Percentiles rank a stretch among this genome's conserved stretches.
Conservation (phyloP, 1,140 invertebrate species). For the Cyrtorhinus lividipennis region DNA sequence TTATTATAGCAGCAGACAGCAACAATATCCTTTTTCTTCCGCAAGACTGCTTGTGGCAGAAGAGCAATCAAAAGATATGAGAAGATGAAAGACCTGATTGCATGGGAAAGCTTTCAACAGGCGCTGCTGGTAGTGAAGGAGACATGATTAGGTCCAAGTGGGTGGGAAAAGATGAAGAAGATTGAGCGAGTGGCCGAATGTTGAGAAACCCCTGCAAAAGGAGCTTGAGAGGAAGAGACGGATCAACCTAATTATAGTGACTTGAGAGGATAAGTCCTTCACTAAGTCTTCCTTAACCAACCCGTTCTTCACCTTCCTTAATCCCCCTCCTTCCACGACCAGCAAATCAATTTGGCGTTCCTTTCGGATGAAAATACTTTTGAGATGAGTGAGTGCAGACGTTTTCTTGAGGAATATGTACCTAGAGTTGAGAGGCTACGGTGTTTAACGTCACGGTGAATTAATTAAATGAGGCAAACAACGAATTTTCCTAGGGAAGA, state of each 20-base stretch:
- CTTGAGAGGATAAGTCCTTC: background rate
- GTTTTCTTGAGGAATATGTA: too few species aligned
- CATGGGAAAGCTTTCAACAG: background rate
- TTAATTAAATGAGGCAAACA: too few species aligned
- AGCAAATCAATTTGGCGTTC: background rate
- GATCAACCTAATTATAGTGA: slow-evolving; percentile 8
- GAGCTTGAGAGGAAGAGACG: background rate
- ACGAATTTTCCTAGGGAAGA: too few species aligned
- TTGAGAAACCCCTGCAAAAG: background rate
- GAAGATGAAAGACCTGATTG: background rate
- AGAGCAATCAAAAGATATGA: background rate
- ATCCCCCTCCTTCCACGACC: background rate
- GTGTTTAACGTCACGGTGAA: too few species aligned
- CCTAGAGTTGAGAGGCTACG: too few species aligned
- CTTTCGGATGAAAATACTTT: background rate
- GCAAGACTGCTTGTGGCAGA: background rate
- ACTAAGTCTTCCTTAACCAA: background rate
- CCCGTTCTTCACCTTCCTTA: too few species aligned
- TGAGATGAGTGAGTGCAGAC: too few species aligned
- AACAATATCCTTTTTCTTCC: too few species aligned
- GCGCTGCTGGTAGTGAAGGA: background rate
- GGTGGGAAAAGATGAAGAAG: slow-evolving; percentile 1
- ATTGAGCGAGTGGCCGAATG: background rate
- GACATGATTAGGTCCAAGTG: slow-evolving; percentile 1
- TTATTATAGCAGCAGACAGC: too few species aligned